Evolutionary conservation across 2,888 invertebrate species (phyloP).

Genomic region (Hypomecis atomaria): DNA sequence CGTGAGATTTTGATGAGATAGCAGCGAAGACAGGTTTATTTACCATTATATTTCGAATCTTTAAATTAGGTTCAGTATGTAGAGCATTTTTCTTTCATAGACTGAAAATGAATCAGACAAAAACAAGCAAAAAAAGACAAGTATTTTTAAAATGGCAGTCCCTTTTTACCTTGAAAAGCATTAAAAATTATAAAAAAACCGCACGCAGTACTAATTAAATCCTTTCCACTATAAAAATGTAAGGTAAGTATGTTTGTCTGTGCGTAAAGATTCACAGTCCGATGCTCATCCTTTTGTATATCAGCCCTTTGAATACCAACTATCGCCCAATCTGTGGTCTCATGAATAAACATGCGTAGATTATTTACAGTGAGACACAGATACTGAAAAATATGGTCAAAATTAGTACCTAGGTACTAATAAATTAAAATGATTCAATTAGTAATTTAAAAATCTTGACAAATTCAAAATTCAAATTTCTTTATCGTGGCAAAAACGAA

Average conservation of each 20-base stretch:
- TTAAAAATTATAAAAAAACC: slow-evolving; percentile 33
- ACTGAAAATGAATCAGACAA: not conserved
- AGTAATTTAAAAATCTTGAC: no score
- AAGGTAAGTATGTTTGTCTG: slow-evolving; percentile 41
- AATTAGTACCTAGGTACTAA: not conserved
- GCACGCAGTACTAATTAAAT: slow-evolving; percentile 51
- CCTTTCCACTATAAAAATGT: slow-evolving; percentile 45
- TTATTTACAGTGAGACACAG: not conserved
- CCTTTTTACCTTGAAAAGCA: slow-evolving; percentile 15
- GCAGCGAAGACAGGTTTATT: no score
- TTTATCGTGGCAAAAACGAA: no score
- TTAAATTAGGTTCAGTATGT: no score
- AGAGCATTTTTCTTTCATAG: no score
- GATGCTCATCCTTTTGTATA: slow-evolving; percentile 33
- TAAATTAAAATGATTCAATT: no score
- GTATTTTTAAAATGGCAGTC: slow-evolving; percentile 1
- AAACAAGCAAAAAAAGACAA: not conserved
- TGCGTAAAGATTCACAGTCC: slow-evolving; percentile 55
- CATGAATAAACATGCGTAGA: slow-evolving; percentile 50
- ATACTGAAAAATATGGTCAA: not conserved
- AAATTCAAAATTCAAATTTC: no score
- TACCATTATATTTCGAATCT: no score
- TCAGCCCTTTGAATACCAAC: slow-evolving; percentile 19
- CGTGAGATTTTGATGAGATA: no score
- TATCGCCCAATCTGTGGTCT: slow-evolving; percentile 38